These are phyloP conservation scores for Cyprinodon brontotheroides DNA, from an alignment of 2,113 vertebrate species.

Conservation along the genomic window DNA sequence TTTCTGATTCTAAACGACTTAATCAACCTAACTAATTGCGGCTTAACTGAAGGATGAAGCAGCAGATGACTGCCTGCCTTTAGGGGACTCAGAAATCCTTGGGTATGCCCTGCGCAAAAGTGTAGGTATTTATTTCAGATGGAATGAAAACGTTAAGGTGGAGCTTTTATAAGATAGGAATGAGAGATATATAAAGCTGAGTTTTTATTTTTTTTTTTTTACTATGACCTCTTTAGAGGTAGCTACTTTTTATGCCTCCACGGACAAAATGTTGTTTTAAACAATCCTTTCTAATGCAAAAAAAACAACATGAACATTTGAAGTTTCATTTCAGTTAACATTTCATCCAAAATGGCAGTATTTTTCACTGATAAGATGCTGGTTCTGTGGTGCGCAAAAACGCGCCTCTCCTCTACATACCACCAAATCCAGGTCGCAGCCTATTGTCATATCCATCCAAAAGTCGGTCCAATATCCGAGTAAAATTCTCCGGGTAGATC, in stretches of 20 bases:
- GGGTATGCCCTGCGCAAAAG: background rate
- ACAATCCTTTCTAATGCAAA: background rate
- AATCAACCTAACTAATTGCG: background rate
- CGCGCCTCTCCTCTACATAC: constrained; percentile 61
- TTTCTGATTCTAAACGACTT: no score
- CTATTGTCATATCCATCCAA: constrained; percentile 98
- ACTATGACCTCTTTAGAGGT: background rate
- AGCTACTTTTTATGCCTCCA: background rate
- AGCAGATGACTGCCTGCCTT: background rate
- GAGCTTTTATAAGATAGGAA: no score
- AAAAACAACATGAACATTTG: background rate
- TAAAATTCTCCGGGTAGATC: constrained; percentile 96
- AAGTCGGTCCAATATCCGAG: constrained; percentile 93
- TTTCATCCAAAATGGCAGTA: background rate
- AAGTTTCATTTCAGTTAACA: background rate
- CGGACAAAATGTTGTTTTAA: background rate
- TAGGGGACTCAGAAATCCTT: background rate
- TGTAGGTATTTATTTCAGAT: background rate
- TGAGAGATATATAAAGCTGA: background rate
- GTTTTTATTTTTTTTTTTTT: background rate
- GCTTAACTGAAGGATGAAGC: background rate
- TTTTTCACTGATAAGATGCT: background rate
- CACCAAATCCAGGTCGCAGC: constrained; percentile 97
- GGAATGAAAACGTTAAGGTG: background rate
- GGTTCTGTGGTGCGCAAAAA: background rate